Percentiles rank a stretch among this genome's conserved stretches.
Evolutionary conservation across 2,113 vertebrate species (phyloP).

Genomic region (Octodon degus): DNA sequence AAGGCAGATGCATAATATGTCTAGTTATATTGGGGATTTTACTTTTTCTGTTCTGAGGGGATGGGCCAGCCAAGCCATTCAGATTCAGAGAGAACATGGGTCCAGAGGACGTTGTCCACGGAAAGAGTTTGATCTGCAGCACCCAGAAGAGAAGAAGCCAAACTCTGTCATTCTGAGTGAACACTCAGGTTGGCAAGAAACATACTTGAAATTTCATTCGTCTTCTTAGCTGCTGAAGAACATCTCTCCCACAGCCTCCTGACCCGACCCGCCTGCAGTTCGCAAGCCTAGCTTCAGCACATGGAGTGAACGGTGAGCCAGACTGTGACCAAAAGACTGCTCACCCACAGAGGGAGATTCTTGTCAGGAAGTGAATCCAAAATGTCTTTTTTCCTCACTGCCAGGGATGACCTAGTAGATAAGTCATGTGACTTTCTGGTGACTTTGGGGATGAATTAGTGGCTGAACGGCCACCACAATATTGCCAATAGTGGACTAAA

Average conservation of each 20-base stretch:
- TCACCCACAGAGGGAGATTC: conserved; percentile 64
- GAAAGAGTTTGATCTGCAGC: conserved; percentile 59
- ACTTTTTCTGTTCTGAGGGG: conserved; percentile 75
- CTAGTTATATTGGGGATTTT: conserved; percentile 79
- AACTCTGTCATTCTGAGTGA: conserved; percentile 79
- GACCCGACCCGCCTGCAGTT: conserved; percentile 56
- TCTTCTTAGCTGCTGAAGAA: conserved; percentile 82
- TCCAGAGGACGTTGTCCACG: conserved; percentile 74
- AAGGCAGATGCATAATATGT: conserved; percentile 88
- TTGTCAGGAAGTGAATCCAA: conserved; percentile 24
- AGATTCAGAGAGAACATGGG: conserved; percentile 77
- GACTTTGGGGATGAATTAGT: conserved; percentile 37
- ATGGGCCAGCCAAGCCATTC: conserved; percentile 79
- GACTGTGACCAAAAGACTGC: conserved; percentile 58
- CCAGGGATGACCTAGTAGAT: conserved; percentile 59
- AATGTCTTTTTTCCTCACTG: conserved; percentile 53
- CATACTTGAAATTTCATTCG: conserved; percentile 88
- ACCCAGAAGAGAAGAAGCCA: conserved; percentile 76
- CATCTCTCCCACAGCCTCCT: conserved; percentile 79
- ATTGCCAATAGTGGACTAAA: conserved; percentile 47
- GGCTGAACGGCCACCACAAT: conserved; percentile 39
- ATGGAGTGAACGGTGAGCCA: conserved; percentile 42
- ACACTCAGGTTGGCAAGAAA: conserved; percentile 75
- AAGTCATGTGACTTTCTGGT: conserved; percentile 68
- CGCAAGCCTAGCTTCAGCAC: not conserved